These are phyloP conservation scores for Galaxea fascicularis DNA, from an alignment of 92 coral and sea anemone species.

Conservation along the genomic window DNA sequence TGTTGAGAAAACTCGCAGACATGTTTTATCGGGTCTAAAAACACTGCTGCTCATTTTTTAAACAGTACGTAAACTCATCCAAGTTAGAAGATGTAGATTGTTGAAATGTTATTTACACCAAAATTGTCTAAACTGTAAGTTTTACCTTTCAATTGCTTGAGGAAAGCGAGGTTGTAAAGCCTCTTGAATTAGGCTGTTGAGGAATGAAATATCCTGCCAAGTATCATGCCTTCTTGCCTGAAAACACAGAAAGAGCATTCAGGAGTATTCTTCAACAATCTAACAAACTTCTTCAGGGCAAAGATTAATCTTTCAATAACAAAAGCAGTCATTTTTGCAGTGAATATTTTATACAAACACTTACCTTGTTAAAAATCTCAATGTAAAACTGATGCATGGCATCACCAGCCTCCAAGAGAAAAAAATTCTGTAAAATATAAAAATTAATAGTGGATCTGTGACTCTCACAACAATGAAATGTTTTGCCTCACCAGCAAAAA, in stretches of 20 bases:
- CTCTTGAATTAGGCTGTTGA: slow-evolving; percentile 90
- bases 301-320: not conserved
- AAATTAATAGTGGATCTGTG: not conserved
- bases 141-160: slow-evolving; percentile 80
- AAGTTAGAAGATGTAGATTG: too few relatives aligned
- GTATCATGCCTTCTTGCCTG: slow-evolving; percentile 82
- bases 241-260: too few relatives aligned
- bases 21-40: too few relatives aligned
- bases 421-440: slow-evolving; percentile 70
- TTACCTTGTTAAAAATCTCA: slow-evolving; percentile 91
- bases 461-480: too few relatives aligned
- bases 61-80: too few relatives aligned
- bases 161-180: slow-evolving; percentile 85
- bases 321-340: too few relatives aligned
- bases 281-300: not conserved
- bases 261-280: too few relatives aligned
- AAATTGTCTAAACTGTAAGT: not conserved
- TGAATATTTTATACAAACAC: not conserved
- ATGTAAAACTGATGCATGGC: slow-evolving; percentile 96
- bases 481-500: too few relatives aligned
- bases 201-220: slow-evolving; percentile 96
- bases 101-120: too few relatives aligned
- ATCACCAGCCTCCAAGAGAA: slow-evolving; percentile 96
- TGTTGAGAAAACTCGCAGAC: too few relatives aligned
- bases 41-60: too few relatives aligned